Evolutionary conservation across 2,797 vertebrate species (phyloP).

Genomic region (Lepilemur ruficaudatus): DNA sequence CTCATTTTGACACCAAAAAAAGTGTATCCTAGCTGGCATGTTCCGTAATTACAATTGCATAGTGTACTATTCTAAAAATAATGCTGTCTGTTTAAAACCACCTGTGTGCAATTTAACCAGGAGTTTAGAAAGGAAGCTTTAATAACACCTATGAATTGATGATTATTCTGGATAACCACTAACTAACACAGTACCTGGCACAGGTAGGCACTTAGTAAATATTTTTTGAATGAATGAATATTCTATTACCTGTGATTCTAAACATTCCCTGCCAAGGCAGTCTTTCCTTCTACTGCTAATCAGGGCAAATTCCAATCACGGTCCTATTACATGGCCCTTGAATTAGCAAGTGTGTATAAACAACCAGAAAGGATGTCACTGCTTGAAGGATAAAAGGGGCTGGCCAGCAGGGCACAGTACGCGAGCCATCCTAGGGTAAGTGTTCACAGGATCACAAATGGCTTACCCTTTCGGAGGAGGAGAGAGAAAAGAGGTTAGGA

Average conservation of each 20-base stretch:
- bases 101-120: neutral
- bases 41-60: neutral
- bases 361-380: constrained; percentile 30
- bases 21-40: neutral
- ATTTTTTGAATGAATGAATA: neutral
- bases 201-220: neutral
- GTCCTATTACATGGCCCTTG: neutral
- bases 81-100: neutral
- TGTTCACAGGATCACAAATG: neutral
- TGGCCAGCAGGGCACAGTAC: neutral
- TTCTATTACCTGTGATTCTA: constrained; percentile 22
- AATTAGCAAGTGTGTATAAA: constrained; percentile 6
- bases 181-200: neutral
- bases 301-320: constrained; percentile 30
- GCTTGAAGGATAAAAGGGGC: neutral
- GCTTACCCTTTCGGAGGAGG: neutral
- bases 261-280: constrained; percentile 2
- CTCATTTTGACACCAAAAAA: neutral
- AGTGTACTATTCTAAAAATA: neutral
- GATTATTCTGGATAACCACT: neutral
- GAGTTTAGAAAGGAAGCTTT: constrained; percentile 19
- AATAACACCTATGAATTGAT: neutral
- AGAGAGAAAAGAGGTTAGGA: constrained; percentile 3
- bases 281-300: neutral
- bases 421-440: neutral